Evolutionary conservation across 2,888 invertebrate species (phyloP).

Genomic region (Napeogenes inachia): DNA sequence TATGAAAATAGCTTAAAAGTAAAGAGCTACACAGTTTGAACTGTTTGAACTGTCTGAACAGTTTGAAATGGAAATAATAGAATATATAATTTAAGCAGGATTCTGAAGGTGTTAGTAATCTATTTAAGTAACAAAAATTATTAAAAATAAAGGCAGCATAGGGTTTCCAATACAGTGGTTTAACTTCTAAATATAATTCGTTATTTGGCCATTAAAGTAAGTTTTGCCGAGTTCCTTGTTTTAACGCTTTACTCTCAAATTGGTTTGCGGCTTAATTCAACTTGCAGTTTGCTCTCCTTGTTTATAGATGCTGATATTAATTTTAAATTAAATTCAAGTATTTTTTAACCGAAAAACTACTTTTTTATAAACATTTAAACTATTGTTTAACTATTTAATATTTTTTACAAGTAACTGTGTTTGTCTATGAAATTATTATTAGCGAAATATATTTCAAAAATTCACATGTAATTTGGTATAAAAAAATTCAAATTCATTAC

Average conservation of each 20-base stretch:
- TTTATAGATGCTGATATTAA: conserved; percentile 1
- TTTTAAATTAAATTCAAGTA: not conserved
- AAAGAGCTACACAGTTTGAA: not conserved
- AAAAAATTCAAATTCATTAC: no score
- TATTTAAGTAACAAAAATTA: not conserved
- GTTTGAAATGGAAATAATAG: no score
- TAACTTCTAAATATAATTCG: not conserved
- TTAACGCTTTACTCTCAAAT: not conserved
- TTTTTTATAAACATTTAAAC: no score
- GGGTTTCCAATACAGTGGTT: not conserved
- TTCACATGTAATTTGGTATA: no score
- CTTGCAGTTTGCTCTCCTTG: not conserved
- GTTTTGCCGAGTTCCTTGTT: conserved; percentile 3
- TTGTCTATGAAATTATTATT: no score
- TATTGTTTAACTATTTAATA: no score
- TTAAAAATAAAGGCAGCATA: not conserved
- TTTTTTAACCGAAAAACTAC: not conserved
- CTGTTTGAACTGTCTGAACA: no score
- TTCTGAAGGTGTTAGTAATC: no score
- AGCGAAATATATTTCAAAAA: no score
- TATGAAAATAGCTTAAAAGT: not conserved
- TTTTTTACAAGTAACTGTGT: no score
- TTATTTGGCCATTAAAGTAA: conserved; percentile 1
- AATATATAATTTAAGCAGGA: no score
- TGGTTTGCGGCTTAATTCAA: conserved; percentile 5